Evolutionary conservation across 2,113 vertebrate genomes (phyloP), one percentile per base, ranked within the genome.

Genomic region (Solenodon paradoxus): DNA sequence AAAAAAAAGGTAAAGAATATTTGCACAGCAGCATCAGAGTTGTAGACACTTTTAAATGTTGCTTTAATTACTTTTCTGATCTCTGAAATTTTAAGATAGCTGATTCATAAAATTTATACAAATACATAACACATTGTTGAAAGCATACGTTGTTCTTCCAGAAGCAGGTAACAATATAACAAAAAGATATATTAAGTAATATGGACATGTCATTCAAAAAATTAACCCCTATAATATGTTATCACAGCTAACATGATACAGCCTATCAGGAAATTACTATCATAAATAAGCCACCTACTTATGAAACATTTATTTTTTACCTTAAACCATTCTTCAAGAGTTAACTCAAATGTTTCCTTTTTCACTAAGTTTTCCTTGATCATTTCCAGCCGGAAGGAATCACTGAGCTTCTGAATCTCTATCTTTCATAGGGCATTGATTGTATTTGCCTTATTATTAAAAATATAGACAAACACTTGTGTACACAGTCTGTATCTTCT

Each of bases 231-330:
- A 9, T 69, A 86, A 64, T 49, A 38, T 9, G 40, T 75, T 69
- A 71, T 92, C 61, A 66, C 59, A 83, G 55, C 24, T 86, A 93
- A 74, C n/a, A 51, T 9, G 13, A 51, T 49, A 72, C 7, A 75
- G 51, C 30, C 45, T 79, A 77, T 32, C 40, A 93, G n/a, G n/a
- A n/a, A 38, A 89, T 61, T 19, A 78, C 61, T 84, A 30, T 28
- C 30, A 10, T 45, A 16, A 96, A 92, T 24, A 88, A 92, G n/a
- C 38, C 78, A 24, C 57, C 77, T 88, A 38, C 26, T 95, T 69
- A 82, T 53, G 32, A 91, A 94, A 72, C 16, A 64, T 69, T 95
- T 90, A 63, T 69, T 90, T 94, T 92, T 79, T n/a, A n/a, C 49
- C 86, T 53, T 90, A 72, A 84, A 61, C 19, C 74, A 9, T 86